These are phyloP conservation scores for Psilopogon haemacephalus DNA, from an alignment of 2,113 vertebrate genomes.

Conservation along the genomic window DNA sequence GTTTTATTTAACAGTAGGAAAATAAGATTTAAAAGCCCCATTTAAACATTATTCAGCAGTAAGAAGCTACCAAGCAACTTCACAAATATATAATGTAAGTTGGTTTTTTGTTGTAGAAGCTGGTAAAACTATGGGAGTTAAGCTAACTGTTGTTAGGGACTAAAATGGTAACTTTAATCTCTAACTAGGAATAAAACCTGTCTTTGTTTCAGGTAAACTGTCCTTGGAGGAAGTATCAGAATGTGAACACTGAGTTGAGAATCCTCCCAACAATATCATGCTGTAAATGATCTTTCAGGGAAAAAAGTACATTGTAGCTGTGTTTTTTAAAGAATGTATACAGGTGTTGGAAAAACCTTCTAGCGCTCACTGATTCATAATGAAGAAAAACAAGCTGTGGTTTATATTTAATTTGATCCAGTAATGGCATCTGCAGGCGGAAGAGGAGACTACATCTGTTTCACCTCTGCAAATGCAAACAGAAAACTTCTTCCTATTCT, in stretches of 20 bases:
- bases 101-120: not conserved
- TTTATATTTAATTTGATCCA: not conserved
- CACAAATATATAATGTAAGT: not conserved
- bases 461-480: not conserved
- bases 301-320: not conserved
- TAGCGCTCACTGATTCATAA: not conserved
- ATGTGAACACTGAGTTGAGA: not conserved
- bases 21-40: not conserved
- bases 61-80: not conserved
- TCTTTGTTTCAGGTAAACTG: not conserved
- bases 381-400: not conserved
- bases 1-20: not conserved
- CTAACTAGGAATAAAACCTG: not conserved
- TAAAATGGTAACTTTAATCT: not conserved
- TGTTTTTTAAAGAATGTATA: not conserved
- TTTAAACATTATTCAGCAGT: not conserved
- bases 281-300: not conserved
- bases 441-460: slow-evolving; percentile 4
- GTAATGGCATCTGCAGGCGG: slow-evolving; percentile 45
- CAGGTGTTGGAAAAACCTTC: not conserved
- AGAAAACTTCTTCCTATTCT: not conserved
- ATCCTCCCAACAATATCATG: not conserved
- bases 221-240: not conserved
- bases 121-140: not conserved
- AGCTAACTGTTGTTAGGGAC: not conserved